phyloP scores from a whole-genome alignment of 2,888 invertebrate species.

The Cephus pygmeus region DNA sequence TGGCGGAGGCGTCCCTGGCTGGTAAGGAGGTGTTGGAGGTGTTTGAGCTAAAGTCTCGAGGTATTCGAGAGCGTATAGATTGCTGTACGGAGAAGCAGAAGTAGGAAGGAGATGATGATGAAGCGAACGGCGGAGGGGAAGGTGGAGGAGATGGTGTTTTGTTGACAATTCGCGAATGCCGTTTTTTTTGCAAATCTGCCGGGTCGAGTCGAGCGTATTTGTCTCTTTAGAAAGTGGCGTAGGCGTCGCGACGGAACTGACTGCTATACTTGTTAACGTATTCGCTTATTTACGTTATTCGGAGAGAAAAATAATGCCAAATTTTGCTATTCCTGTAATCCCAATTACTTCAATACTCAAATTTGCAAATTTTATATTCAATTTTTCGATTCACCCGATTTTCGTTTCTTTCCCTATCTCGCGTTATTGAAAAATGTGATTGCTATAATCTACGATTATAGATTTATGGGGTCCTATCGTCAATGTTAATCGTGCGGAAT shows the following conservation, averaged over 20 bases:
- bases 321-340: not conserved
- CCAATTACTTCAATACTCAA: not conserved
- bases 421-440: too few relatives aligned
- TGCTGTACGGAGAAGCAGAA: not conserved
- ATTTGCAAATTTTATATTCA: not conserved
- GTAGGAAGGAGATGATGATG: not conserved
- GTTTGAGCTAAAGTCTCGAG: not conserved
- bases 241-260: conserved; percentile 22
- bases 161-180: conserved; percentile 36
- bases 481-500: not conserved
- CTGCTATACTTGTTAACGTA: conserved; percentile 20
- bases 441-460: not conserved
- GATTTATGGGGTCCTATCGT: not conserved
- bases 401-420: too few relatives aligned
- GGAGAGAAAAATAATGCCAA: not conserved
- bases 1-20: not conserved
- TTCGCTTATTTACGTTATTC: conserved; percentile 17
- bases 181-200: conserved; percentile 24
- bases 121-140: conserved; percentile 17
- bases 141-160: conserved; percentile 30
- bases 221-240: conserved; percentile 20
- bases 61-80: not conserved
- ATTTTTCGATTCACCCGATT: too few relatives aligned
- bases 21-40: not conserved
- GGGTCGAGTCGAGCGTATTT: conserved; percentile 18